Evolutionary conservation across 2,888 invertebrate genomes (phyloP).

Genomic region (Chrysolina haemoptera): DNA sequence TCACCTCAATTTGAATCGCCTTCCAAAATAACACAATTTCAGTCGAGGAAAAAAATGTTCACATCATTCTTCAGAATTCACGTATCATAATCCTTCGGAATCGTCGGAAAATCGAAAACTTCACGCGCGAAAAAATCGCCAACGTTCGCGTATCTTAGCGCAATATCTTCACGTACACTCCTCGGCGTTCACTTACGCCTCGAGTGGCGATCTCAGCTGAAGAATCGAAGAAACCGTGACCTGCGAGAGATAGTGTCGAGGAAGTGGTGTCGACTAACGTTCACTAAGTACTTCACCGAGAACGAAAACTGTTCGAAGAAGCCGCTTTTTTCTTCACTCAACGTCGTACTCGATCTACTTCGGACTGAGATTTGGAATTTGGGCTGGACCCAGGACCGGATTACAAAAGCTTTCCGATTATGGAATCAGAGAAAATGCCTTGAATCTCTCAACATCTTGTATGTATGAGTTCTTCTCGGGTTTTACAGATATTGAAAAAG

Average conservation of each 20-base stretch:
- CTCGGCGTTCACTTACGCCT: slow-evolving; percentile 2
- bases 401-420: no score
- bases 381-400: slow-evolving; percentile 19
- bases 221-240: slow-evolving; percentile 39
- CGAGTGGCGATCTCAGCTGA: slow-evolving; percentile 21
- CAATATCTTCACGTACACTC: slow-evolving; percentile 9
- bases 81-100: neutral
- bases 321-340: slow-evolving; percentile 29
- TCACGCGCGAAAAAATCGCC: neutral
- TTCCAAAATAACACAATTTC: neutral
- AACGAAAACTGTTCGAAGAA: slow-evolving; percentile 33
- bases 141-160: neutral
- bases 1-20: neutral
- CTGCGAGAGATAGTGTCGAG: slow-evolving; percentile 25
- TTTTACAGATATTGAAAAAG: no score
- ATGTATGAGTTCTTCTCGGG: no score
- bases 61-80: slow-evolving; percentile 15
- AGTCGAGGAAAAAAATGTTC: neutral
- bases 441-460: no score
- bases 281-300: slow-evolving; percentile 36
- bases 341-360: slow-evolving; percentile 18
- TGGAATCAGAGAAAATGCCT: no score
- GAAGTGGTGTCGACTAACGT: slow-evolving; percentile 39
- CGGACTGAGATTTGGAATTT: neutral
- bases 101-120: neutral